phyloP scores from a whole-genome alignment of 2,888 invertebrate species.

The Galerucella pusilla region DNA sequence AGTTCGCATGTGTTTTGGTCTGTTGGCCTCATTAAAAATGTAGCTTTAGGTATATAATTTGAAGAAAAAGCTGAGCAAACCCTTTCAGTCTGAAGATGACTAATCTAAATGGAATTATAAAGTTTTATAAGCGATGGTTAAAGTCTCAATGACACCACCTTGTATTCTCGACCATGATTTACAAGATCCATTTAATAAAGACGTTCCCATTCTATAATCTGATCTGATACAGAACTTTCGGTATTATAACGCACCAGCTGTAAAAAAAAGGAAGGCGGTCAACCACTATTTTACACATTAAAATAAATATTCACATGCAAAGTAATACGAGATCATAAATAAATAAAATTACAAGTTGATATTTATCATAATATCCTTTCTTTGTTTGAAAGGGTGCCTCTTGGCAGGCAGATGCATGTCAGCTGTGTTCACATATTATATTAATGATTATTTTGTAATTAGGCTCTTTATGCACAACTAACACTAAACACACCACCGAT shows the following conservation, averaged over 20 bases:
- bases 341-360: conserved; percentile 64
- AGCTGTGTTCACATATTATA: conserved; percentile 60
- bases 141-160: neutral
- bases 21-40: no score
- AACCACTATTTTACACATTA: conserved; percentile 31
- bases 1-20: no score
- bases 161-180: neutral
- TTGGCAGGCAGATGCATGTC: conserved; percentile 65
- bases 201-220: neutral
- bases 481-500: conserved; percentile 58
- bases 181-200: conserved; percentile 1
- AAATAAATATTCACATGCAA: conserved; percentile 53
- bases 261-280: conserved; percentile 20
- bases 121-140: neutral
- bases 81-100: neutral
- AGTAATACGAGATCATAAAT: conserved; percentile 61
- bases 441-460: conserved; percentile 67
- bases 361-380: conserved; percentile 65
- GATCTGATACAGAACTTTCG: neutral
- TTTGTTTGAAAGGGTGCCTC: conserved; percentile 64
- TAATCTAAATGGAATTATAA: neutral
- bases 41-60: no score
- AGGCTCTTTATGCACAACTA: conserved; percentile 61
- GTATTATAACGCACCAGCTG: conserved; percentile 26
- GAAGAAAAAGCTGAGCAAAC: neutral